A percentile compares a stretch with the other conserved stretches of the same genome.
Conservation (phyloP, 2,888 invertebrate species). For the Holacanthella duospinosa region DNA sequence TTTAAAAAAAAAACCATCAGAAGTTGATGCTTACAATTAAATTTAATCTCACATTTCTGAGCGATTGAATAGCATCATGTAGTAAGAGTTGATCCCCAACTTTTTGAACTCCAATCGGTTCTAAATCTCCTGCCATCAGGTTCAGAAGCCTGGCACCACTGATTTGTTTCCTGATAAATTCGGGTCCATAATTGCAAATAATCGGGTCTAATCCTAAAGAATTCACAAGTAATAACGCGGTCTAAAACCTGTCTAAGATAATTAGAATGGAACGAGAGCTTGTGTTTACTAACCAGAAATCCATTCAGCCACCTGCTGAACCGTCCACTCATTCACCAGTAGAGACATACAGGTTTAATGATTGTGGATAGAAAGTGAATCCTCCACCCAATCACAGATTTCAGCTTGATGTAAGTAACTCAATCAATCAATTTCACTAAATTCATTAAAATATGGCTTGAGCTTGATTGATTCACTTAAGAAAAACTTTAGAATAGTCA, state of each 20-base stretch:
- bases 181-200: conserved; percentile 18
- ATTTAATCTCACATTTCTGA: conserved; percentile 18
- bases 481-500: no score
- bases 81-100: conserved; percentile 33
- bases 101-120: conserved; percentile 18
- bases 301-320: conserved; percentile 29
- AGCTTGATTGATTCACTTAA: no score
- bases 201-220: conserved; percentile 22
- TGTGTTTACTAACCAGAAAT: conserved; percentile 17
- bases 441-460: no score
- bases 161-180: conserved; percentile 17
- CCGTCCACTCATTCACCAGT: conserved; percentile 24
- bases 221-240: not conserved
- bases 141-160: conserved; percentile 24
- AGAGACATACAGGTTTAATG: no score
- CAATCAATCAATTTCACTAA: no score
- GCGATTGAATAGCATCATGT: conserved; percentile 26
- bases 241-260: not conserved
- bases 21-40: not conserved
- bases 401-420: no score
- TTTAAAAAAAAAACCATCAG: not conserved
- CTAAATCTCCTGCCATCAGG: conserved; percentile 25
- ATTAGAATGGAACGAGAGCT: not conserved
- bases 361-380: no score
- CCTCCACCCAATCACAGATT: no score